Evolutionary conservation across 2,888 invertebrate species (phyloP).

Genomic region (Agriopis aurantiaria): DNA sequence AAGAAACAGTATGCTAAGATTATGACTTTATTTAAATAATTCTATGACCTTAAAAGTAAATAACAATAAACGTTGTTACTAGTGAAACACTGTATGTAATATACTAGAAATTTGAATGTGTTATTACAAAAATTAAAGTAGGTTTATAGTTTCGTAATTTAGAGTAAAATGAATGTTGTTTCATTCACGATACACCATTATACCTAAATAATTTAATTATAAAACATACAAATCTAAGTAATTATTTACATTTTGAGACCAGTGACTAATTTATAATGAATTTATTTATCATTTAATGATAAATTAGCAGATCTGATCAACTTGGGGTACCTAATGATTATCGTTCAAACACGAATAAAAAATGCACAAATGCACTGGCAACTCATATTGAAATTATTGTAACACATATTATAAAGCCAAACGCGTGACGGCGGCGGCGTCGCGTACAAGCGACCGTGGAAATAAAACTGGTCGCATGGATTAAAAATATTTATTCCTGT

Average conservation of each 20-base stretch:
- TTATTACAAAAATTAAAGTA: constrained; percentile 24
- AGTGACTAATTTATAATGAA: constrained; percentile 29
- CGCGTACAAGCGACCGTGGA: no score
- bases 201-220: constrained; percentile 34
- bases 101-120: constrained; percentile 36
- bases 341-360: neutral
- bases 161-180: constrained; percentile 2
- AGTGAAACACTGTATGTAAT: constrained; percentile 51
- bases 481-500: no score
- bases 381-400: neutral
- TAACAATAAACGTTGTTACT: constrained; percentile 67
- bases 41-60: constrained; percentile 73
- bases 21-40: constrained; percentile 62
- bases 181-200: constrained; percentile 18
- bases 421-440: no score
- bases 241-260: constrained; percentile 47
- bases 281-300: constrained; percentile 15
- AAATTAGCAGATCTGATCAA: constrained; percentile 23
- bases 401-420: neutral
- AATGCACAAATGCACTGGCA: neutral
- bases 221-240: constrained; percentile 45
- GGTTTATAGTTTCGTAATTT: neutral
- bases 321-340: neutral
- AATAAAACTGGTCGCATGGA: no score
- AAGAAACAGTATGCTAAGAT: constrained; percentile 38